These are phyloP conservation scores for Crocallis elinguaria DNA, from an alignment of 2,888 invertebrate species.

Conservation along the genomic window DNA sequence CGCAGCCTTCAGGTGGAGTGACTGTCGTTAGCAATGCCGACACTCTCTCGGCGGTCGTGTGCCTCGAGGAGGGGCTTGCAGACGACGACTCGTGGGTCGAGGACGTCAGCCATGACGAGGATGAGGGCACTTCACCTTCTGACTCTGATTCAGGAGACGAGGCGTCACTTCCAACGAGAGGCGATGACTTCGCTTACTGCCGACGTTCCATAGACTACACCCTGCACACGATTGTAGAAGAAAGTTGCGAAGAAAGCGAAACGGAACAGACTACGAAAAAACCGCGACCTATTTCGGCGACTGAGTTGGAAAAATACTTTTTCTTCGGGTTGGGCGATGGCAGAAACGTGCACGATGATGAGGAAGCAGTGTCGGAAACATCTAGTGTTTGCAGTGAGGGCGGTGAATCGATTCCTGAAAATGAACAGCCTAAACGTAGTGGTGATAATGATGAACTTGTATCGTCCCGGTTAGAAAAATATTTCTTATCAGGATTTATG, in stretches of 20 bases:
- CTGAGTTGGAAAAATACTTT: constrained; percentile 95
- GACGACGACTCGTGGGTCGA: constrained; percentile 97
- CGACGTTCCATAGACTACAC: constrained; percentile 94
- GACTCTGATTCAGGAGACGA: constrained; percentile 89
- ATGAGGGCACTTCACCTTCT: constrained; percentile 88
- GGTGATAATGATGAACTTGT: constrained; percentile 90
- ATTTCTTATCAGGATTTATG: constrained; percentile 94
- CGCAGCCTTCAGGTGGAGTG: constrained; percentile 85
- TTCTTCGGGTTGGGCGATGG: constrained; percentile 94
- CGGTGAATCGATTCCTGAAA: constrained; percentile 88
- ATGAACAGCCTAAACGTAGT: constrained; percentile 82
- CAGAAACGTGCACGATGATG: constrained; percentile 81
- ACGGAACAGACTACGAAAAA: constrained; percentile 87
- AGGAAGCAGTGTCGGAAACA: constrained; percentile 91
- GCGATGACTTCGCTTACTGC: constrained; percentile 93
- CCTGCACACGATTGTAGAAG: constrained; percentile 96
- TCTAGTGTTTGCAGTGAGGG: constrained; percentile 94
- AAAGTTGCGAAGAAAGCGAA: constrained; percentile 97
- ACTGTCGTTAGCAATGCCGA: constrained; percentile 89
- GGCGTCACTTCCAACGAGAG: constrained; percentile 88
- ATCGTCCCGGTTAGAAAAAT: constrained; percentile 94
- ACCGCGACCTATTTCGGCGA: constrained; percentile 89
- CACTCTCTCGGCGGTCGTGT: constrained; percentile 89
- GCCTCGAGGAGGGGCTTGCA: constrained; percentile 93
- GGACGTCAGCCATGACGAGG: constrained; percentile 92